phyloP scores from a whole-genome alignment of 2,113 vertebrate genomes.

The Trematomus loennbergii region DNA sequence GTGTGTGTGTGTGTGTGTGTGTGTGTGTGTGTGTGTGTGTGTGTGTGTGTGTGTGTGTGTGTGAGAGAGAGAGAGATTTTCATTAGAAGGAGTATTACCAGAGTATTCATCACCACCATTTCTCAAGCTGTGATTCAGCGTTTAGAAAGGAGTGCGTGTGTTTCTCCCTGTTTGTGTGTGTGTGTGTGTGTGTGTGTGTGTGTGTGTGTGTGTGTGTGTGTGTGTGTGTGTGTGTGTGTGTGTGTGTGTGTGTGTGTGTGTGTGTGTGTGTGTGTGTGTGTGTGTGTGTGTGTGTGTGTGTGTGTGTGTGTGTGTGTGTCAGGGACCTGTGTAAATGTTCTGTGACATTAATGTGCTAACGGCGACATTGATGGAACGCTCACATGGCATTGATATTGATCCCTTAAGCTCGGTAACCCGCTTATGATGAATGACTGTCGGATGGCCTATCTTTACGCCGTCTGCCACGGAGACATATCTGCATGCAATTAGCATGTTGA shows the following conservation, averaged over 20 bases:
- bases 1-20: not conserved
- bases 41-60: not conserved
- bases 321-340: constrained; percentile 43
- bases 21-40: not conserved
- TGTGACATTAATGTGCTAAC: constrained; percentile 34
- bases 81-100: not conserved
- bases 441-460: constrained; percentile 23
- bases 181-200: no score
- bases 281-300: not conserved
- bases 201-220: no score
- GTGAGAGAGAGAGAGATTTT: not conserved
- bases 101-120: not conserved
- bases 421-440: constrained; percentile 63
- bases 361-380: constrained; percentile 54
- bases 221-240: not conserved
- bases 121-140: constrained; percentile 3
- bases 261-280: not conserved
- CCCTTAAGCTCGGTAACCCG: constrained; percentile 56
- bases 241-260: not conserved
- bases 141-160: not conserved
- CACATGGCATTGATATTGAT: constrained; percentile 57
- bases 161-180: no score
- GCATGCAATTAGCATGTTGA: constrained; percentile 72
- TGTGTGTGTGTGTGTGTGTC: not conserved
- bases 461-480: constrained; percentile 40